Percentiles rank a stretch among this genome's conserved stretches.
These are phyloP conservation scores for Darwinula stevensoni DNA, from an alignment of 2,888 invertebrate genomes.

Conservation along the genomic window DNA sequence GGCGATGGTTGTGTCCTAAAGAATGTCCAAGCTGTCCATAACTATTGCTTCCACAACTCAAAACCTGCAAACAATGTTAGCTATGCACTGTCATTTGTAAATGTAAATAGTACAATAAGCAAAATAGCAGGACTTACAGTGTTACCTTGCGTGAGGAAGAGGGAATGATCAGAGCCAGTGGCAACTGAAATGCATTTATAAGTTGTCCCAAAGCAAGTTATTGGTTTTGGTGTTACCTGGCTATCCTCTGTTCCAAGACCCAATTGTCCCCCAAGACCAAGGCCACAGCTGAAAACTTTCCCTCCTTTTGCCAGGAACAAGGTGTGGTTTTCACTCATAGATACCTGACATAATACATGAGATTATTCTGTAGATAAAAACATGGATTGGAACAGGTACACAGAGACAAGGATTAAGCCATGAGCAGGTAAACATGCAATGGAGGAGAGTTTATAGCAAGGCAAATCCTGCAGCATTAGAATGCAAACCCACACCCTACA, in stretches of 20 bases:
- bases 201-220: neutral
- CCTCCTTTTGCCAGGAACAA: conserved; percentile 28
- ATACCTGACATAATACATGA: too few relatives aligned
- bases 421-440: too few relatives aligned
- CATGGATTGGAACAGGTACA: too few relatives aligned
- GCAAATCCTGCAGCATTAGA: too few relatives aligned
- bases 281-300: conserved; percentile 42
- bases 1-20: neutral
- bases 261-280: conserved; percentile 42
- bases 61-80: too few relatives aligned
- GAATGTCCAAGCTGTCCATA: conserved; percentile 17
- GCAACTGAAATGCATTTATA: conserved; percentile 11
- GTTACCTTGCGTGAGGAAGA: conserved; percentile 14
- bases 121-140: too few relatives aligned
- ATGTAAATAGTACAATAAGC: too few relatives aligned
- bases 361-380: too few relatives aligned
- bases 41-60: conserved; percentile 15
- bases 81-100: too few relatives aligned
- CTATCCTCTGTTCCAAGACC: conserved; percentile 28
- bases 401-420: too few relatives aligned
- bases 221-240: neutral
- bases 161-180: conserved; percentile 17
- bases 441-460: too few relatives aligned
- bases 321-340: conserved; percentile 42
- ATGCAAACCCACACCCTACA: too few relatives aligned